These are phyloP conservation scores for Nudaria mundana DNA, from an alignment of 2,888 invertebrate genomes.

Conservation along the genomic window DNA sequence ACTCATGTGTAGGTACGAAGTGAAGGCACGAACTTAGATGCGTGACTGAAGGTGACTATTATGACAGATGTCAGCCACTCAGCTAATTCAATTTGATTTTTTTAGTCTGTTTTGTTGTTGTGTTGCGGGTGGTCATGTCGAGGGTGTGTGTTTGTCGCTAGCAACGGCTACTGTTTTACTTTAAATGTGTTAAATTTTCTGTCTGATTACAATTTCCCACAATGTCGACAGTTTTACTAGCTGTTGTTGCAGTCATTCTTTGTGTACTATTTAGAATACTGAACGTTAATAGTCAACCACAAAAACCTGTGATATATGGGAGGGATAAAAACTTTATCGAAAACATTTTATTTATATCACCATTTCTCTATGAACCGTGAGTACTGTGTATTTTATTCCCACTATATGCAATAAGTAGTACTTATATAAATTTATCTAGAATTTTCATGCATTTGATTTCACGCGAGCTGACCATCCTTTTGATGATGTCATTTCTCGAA, in stretches of 20 bases:
- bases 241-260: slow-evolving; percentile 90
- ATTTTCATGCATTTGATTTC: slow-evolving; percentile 2
- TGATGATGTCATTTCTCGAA: slow-evolving; percentile 59
- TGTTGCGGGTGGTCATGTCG: slow-evolving; percentile 34
- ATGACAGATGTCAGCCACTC: not conserved
- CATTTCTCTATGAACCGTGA: slow-evolving; percentile 91
- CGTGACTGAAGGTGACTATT: no score
- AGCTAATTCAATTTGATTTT: slow-evolving; percentile 17
- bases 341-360: slow-evolving; percentile 89
- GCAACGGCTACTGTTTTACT: slow-evolving; percentile 39
- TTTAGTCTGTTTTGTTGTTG: slow-evolving; percentile 29
- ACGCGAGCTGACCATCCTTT: slow-evolving; percentile 1
- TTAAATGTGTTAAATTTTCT: slow-evolving; percentile 58
- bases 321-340: slow-evolving; percentile 88
- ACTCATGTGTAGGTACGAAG: no score
- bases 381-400: no score
- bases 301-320: slow-evolving; percentile 89
- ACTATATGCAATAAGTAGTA: no score
- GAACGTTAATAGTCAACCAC: slow-evolving; percentile 91
- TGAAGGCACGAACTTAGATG: no score
- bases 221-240: slow-evolving; percentile 92
- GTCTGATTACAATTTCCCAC: slow-evolving; percentile 31
- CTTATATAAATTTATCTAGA: not conserved
- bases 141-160: slow-evolving; percentile 34
- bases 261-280: slow-evolving; percentile 91